A percentile compares a stretch with the other conserved stretches of the same genome.
Evolutionary conservation across 2,113 vertebrate species (phyloP).

Genomic region (Sphaerodactylus townsendi): DNA sequence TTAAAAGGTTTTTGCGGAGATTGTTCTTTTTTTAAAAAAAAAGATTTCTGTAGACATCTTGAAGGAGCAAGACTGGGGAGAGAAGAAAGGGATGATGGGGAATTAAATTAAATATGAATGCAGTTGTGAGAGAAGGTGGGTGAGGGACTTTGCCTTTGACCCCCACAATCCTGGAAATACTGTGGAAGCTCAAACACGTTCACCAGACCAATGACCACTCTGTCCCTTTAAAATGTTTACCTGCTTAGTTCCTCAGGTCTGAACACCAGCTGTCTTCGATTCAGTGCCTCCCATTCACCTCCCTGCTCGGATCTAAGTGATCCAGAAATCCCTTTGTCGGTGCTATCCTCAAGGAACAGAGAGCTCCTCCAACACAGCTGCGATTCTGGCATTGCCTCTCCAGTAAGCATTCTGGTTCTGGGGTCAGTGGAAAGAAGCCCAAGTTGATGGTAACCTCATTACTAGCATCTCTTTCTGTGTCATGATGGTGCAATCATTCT

Average conservation of each 20-base stretch:
- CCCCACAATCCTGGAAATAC: too few relatives aligned
- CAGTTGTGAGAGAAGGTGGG: too few relatives aligned
- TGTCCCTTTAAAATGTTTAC: conserved; percentile 24
- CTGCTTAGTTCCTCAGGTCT: conserved; percentile 85
- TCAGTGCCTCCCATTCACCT: conserved; percentile 74
- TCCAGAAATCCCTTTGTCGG: neutral
- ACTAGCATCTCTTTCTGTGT: conserved; percentile 9
- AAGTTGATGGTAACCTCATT: conserved; percentile 1
- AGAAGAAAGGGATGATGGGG: too few relatives aligned
- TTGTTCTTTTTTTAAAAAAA: too few relatives aligned
- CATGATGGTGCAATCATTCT: neutral
- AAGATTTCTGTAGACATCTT: too few relatives aligned
- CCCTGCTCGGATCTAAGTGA: conserved; percentile 71
- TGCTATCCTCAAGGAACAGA: conserved; percentile 50
- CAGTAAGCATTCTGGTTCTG: conserved; percentile 75
- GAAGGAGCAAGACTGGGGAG: too few relatives aligned
- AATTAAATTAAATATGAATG: too few relatives aligned
- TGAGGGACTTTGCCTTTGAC: too few relatives aligned
- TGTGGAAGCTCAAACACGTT: neutral
- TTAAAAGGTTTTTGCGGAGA: too few relatives aligned
- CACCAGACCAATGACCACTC: neutral
- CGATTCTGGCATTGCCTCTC: conserved; percentile 80
- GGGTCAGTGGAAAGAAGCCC: neutral
- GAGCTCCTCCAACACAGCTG: conserved; percentile 67
- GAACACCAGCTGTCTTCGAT: conserved; percentile 76